These are phyloP conservation scores for Caenorhabditis doughertyi DNA, from an alignment of 2,888 invertebrate genomes.

Conservation along the genomic window DNA sequence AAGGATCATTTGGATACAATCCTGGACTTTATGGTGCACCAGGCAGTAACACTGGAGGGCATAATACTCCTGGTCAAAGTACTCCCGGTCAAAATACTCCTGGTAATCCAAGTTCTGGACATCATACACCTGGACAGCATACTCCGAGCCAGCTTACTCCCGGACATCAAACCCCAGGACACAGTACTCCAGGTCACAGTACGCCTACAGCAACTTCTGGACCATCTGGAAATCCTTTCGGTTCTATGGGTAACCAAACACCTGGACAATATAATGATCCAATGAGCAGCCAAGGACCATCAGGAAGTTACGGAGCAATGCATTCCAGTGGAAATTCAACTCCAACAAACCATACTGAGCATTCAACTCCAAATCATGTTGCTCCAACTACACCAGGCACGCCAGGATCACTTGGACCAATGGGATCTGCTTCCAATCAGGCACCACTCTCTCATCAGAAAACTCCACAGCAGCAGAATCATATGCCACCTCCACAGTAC, in stretches of 20 bases:
- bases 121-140: not conserved
- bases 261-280: slow-evolving; percentile 2
- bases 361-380: not conserved
- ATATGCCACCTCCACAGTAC: slow-evolving; percentile 34
- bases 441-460: slow-evolving; percentile 40
- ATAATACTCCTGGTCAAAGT: slow-evolving; percentile 5
- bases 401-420: slow-evolving; percentile 1
- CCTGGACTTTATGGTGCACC: not conserved
- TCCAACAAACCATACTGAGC: not conserved
- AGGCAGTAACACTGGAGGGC: not conserved
- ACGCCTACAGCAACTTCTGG: not conserved
- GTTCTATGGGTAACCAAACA: not conserved
- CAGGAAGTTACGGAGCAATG: slow-evolving; percentile 3
- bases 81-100: slow-evolving; percentile 24
- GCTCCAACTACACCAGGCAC: slow-evolving; percentile 21
- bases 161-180: slow-evolving; percentile 16
- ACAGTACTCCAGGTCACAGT: not conserved
- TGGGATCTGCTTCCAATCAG: not conserved
- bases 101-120: not conserved
- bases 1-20: slow-evolving; percentile 2
- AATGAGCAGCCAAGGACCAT: not conserved
- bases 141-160: not conserved
- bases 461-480: slow-evolving; percentile 23
- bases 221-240: slow-evolving; percentile 19
- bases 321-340: not conserved